phyloP scores from a whole-genome alignment of 2,797 vertebrate species.

The Rhincodon typus region DNA sequence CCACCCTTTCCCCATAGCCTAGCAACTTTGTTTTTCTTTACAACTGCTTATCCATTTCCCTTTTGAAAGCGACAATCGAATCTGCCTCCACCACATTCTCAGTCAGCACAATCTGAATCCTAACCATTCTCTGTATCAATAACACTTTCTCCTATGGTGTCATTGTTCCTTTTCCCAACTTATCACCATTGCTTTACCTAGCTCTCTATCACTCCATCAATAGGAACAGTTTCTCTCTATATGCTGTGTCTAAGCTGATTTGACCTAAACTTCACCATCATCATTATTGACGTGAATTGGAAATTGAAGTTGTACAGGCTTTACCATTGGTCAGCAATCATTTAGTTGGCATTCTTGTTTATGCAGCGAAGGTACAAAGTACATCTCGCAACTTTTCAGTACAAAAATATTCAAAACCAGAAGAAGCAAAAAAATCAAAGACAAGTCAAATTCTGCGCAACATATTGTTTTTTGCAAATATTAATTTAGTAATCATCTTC shows the following conservation, averaged over 20 bases:
- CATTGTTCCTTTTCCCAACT: background rate
- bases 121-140: background rate
- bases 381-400: background rate
- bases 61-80: background rate
- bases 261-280: background rate
- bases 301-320: background rate
- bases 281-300: background rate
- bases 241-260: background rate
- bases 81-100: background rate
- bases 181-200: too few species aligned
- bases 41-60: background rate
- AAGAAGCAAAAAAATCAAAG: constrained; percentile 2
- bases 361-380: background rate
- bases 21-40: background rate
- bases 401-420: background rate
- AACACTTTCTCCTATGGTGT: background rate
- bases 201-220: too few species aligned
- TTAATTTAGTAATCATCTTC: background rate
- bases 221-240: background rate
- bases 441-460: background rate
- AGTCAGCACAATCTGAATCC: background rate
- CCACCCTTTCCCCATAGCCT: background rate
- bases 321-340: background rate
- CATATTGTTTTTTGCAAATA: background rate
- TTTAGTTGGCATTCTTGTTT: background rate